These are phyloP conservation scores for Chiloscyllium plagiosum DNA, from an alignment of 2,113 vertebrate species.

Conservation along the genomic window DNA sequence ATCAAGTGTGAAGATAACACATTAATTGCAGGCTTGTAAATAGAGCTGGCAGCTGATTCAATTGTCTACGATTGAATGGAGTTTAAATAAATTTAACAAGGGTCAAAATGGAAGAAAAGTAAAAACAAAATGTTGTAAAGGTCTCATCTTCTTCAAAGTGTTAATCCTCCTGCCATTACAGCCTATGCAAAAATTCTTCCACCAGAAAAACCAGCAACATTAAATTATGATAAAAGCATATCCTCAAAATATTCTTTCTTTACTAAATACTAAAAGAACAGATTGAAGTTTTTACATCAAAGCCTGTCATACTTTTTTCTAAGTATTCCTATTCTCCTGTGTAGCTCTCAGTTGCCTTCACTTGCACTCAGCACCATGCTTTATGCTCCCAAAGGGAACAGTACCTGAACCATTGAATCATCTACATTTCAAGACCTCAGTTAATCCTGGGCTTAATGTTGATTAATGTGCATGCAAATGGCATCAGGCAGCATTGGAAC, in stretches of 20 bases:
- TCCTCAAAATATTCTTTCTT: background rate
- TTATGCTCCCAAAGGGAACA: constrained; percentile 48
- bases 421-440: constrained; percentile 51
- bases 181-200: background rate
- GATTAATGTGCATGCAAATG: constrained; percentile 32
- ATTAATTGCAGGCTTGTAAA: constrained; percentile 37
- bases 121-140: constrained; percentile 11
- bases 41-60: constrained; percentile 30
- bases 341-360: constrained; percentile 43
- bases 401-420: constrained; percentile 50
- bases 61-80: constrained; percentile 31
- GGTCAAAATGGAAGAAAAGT: constrained; percentile 22
- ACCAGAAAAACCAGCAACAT: background rate
- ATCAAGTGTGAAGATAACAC: constrained; percentile 31
- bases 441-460: constrained; percentile 41
- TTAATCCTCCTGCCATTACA: background rate
- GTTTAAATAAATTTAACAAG: constrained; percentile 24
- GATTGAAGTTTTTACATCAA: constrained; percentile 34
- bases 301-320: background rate
- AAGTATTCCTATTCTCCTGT: constrained; percentile 44
- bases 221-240: constrained; percentile 24
- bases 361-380: constrained; percentile 44
- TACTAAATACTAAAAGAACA: constrained; percentile 19
- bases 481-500: background rate
- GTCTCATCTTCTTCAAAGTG: background rate